phyloP scores from a whole-genome alignment of 2,888 invertebrate genomes.

The Chironomus tentans region DNA sequence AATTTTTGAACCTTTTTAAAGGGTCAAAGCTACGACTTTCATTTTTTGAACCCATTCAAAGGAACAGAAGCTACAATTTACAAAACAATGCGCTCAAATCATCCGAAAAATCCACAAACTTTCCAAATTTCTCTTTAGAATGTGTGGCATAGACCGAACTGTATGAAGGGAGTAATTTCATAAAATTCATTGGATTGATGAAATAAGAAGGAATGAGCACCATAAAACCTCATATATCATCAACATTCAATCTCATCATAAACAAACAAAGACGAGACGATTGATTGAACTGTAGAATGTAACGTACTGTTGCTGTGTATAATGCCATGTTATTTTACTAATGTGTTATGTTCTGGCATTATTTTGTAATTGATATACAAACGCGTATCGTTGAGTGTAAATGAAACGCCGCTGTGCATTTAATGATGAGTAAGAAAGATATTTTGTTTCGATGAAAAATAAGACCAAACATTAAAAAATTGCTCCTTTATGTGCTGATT shows the following conservation, averaged over 20 bases:
- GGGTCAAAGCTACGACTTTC: too few species aligned
- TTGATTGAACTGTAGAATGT: not conserved
- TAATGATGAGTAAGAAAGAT: not conserved
- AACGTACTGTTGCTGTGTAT: not conserved
- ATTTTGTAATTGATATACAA: conserved; percentile 5
- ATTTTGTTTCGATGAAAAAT: not conserved
- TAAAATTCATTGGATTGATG: not conserved
- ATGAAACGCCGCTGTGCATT: not conserved
- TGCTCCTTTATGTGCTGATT: not conserved
- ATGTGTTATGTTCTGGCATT: not conserved
- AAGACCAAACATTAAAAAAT: not conserved
- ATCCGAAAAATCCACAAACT: too few species aligned
- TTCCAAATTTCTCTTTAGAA: too few species aligned
- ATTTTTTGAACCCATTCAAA: too few species aligned
- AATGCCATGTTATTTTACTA: not conserved
- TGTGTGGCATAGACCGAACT: too few species aligned
- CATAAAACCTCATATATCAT: not conserved
- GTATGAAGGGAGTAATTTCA: not conserved
- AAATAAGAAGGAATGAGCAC: not conserved
- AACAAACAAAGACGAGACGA: conserved; percentile 7
- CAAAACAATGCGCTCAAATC: too few species aligned
- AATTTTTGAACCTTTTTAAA: too few species aligned
- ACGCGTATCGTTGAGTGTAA: not conserved
- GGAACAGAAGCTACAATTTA: too few species aligned
- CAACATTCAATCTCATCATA: not conserved